Evolutionary conservation across 2,113 vertebrate genomes (phyloP).

Genomic region (Pterocles burchelli): DNA sequence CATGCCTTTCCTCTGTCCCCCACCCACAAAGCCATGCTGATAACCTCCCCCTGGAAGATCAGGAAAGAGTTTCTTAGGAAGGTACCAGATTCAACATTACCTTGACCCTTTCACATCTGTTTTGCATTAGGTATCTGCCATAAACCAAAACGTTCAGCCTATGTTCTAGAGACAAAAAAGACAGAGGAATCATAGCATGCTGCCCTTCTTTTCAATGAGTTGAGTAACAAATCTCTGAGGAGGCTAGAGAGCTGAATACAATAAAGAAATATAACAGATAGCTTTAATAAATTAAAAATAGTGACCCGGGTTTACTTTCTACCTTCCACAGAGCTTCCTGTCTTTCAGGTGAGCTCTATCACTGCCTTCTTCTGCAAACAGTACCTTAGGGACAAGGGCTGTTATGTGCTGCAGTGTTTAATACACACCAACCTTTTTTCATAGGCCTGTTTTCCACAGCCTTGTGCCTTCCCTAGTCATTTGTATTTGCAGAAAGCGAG

Average conservation of each 20-base stretch:
- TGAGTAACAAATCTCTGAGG: constrained; percentile 26
- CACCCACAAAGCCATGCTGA: fast-evolving
- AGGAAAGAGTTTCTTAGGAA: not conserved
- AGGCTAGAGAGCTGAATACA: not conserved
- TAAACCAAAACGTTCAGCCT: not conserved
- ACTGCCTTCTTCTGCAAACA: not conserved
- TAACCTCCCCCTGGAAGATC: not conserved
- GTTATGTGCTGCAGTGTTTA: not conserved
- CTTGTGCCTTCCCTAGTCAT: not conserved
- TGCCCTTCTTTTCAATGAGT: not conserved
- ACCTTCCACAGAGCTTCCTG: not conserved
- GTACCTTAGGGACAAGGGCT: not conserved
- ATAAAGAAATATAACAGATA: constrained; percentile 38
- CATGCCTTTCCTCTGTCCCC: not conserved
- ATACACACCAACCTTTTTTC: not conserved
- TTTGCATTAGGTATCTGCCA: not conserved
- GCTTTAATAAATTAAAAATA: constrained; percentile 63
- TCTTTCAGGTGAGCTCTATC: not conserved
- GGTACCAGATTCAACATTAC: not conserved
- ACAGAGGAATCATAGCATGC: not conserved
- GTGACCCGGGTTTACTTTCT: not conserved
- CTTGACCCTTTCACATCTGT: not conserved
- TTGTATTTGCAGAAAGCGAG: not conserved
- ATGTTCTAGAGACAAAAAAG: not conserved
- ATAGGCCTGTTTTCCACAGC: not conserved